These are phyloP conservation scores for Halcyon smyrnensis DNA, from an alignment of 2,797 vertebrate species.

Conservation along the genomic window DNA sequence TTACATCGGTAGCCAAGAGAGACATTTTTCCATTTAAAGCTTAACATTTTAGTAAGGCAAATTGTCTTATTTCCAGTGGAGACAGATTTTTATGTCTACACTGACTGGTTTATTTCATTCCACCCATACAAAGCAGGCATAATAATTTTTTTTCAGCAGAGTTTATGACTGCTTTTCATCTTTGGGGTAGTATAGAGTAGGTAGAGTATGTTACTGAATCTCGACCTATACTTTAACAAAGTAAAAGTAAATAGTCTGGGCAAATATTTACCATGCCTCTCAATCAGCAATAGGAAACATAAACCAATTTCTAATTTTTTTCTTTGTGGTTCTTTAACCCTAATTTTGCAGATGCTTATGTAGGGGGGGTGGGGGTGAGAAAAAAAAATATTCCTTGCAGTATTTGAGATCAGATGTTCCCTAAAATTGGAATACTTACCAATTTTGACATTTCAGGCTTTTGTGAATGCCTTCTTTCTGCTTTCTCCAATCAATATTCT, in stretches of 20 bases:
- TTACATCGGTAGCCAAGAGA: not conserved
- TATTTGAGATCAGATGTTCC: not conserved
- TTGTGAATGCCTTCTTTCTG: not conserved
- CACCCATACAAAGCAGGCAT: not conserved
- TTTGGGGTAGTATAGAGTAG: not conserved
- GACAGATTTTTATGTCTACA: not conserved
- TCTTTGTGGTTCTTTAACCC: not conserved
- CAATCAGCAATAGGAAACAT: not conserved
- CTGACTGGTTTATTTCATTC: not conserved
- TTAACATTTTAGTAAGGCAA: not conserved
- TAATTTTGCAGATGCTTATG: not conserved
- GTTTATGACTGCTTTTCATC: not conserved
- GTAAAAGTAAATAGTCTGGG: not conserved
- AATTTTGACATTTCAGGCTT: not conserved
- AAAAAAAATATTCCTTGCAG: not conserved
- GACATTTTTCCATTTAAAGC: constrained; percentile 28
- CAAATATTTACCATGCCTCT: not conserved
- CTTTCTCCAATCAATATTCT: not conserved
- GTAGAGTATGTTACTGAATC: not conserved
- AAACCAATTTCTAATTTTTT: not conserved
- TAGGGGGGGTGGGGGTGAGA: not conserved
- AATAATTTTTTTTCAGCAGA: not conserved
- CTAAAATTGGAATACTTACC: not conserved
- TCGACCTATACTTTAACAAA: not conserved
- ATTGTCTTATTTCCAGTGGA: not conserved